Evolutionary conservation across 2,888 invertebrate species (phyloP).

Genomic region (Leptopilina syphax): DNA sequence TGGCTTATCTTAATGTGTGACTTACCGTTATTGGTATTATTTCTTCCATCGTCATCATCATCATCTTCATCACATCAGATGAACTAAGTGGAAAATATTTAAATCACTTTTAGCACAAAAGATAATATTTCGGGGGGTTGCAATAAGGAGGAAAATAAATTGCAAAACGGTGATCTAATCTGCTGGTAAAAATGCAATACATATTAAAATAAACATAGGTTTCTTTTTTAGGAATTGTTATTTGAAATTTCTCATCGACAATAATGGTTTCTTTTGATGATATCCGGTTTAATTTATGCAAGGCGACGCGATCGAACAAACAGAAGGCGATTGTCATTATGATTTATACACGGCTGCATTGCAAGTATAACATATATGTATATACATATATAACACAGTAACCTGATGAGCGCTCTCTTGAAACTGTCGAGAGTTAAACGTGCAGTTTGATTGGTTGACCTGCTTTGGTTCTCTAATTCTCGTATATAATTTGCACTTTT

Average conservation of each 20-base stretch:
- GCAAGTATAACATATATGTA: neutral
- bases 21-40: neutral
- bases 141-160: conserved; percentile 3
- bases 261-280: conserved; percentile 31
- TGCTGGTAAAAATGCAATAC: conserved; percentile 46
- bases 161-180: conserved; percentile 30
- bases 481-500: conserved; percentile 38
- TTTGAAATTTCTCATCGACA: conserved; percentile 52
- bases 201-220: conserved; percentile 62
- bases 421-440: conserved; percentile 39
- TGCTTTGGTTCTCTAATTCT: conserved; percentile 21
- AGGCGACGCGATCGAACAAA: conserved; percentile 40
- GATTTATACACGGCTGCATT: conserved; percentile 39
- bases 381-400: conserved; percentile 16
- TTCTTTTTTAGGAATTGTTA: conserved; percentile 55
- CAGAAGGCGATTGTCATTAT: conserved; percentile 41
- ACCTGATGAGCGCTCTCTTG: conserved; percentile 36
- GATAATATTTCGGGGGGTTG: neutral
- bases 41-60: neutral
- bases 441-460: conserved; percentile 29
- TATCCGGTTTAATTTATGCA: conserved; percentile 42
- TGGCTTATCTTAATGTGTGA: neutral
- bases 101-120: neutral
- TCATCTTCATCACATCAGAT: too few species aligned
- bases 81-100: too few species aligned